Base-by-base conservation (phyloP, 1,140 invertebrate genomes). In the Trichonephila clavata region DNA sequence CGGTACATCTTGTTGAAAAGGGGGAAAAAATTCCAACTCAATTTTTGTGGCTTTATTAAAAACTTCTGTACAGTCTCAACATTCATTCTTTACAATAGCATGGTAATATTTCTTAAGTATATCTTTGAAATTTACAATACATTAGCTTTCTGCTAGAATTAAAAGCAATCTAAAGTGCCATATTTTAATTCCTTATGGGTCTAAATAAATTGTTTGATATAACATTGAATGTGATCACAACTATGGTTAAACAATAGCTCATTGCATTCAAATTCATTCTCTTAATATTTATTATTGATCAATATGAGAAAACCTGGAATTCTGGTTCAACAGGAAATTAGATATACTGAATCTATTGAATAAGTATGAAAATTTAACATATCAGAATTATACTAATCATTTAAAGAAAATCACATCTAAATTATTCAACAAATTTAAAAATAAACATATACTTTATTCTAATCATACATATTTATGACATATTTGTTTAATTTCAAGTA, bases 41-140 rank as follows among this genome's bases (percentile, higher is more conserved):
- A 39, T 77, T 39, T 77, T 14, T 32, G 71, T 39, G 71, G 32
- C 71, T 77, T 77, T 77, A 77, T 77, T 77, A 77, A 77, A 77
- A 77, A 63, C 27, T 77, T 77, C 71, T 77, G 71, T 77, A 77
- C 71, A 77, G 32, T 77, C 32, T 77, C 24, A 77, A 32, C 32
- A 77, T 27, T 32, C 71, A 77, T 77, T 77, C 6, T 27, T 77
- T 32, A 63, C 16, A 63, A 18, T 63, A 63, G 16, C 16, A 63
- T 21, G 7, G 61, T 20, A 63, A 21, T 63, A 63, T 18, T 63
- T 63, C 16, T 63, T 20, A 20, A 20, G 18, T 20, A 63, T 63
- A 20, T 63, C 61, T 63, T 63, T 63, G 18, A 27, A 32, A 77
- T 32, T 39, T 32, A 39, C 18, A 32, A 39, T 77, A 77, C 71